A percentile compares a stretch with the other conserved stretches of the same genome.
phyloP scores from a whole-genome alignment of 1,140 invertebrate species.

The Scylla paramamosain region DNA sequence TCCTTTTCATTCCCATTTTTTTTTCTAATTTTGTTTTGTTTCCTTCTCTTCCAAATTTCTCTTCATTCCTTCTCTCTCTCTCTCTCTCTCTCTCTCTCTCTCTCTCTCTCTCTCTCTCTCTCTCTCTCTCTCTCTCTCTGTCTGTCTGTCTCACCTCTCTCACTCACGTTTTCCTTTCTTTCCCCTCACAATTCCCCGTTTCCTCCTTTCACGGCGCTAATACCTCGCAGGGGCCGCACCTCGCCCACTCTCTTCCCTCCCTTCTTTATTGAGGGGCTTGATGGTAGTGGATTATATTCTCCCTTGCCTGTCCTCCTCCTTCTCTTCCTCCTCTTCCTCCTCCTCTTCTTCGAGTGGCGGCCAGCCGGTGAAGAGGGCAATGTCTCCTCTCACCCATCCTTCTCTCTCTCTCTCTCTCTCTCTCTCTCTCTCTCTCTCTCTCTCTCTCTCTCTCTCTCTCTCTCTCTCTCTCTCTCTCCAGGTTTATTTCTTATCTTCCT shows the following conservation, averaged over 20 bases:
- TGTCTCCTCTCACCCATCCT: background rate
- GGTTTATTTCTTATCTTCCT: background rate
- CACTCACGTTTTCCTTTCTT: background rate
- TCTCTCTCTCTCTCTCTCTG: slow-evolving; percentile 47
- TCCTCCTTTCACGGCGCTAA: slow-evolving; percentile 10
- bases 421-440: background rate
- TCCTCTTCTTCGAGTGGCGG: background rate
- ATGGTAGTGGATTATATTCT: background rate
- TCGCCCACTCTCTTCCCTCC: background rate
- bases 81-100: slow-evolving; percentile 17
- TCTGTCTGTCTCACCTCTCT: background rate
- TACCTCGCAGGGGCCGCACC: background rate
- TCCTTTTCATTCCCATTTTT: background rate
- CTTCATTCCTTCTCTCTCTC: background rate
- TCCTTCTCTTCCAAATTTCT: background rate
- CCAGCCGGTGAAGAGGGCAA: background rate
- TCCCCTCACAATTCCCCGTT: background rate
- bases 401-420: background rate
- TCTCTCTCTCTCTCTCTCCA: background rate
- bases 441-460: background rate
- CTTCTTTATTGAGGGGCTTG: background rate
- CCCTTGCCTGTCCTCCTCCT: background rate
- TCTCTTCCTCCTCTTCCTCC: background rate
- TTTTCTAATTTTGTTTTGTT: background rate
- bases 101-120: slow-evolving; percentile 49